phyloP scores from a whole-genome alignment of 2,888 invertebrate species.

The Oscheius onirici region DNA sequence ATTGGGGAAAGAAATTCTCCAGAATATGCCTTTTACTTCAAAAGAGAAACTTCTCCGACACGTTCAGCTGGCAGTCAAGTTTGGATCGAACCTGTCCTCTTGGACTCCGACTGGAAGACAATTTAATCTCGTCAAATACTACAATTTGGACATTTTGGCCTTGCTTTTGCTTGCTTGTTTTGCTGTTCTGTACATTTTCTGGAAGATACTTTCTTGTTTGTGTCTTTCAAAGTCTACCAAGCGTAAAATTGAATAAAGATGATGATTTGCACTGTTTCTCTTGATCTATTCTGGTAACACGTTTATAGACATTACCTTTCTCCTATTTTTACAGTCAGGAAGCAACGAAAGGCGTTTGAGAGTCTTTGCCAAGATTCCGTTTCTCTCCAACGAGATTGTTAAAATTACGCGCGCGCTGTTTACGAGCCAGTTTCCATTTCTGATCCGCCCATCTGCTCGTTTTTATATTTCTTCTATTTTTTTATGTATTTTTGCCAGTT shows the following conservation, averaged over 20 bases:
- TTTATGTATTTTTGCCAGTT: neutral
- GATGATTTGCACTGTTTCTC: neutral
- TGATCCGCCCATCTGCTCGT: neutral
- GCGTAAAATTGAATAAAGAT: neutral
- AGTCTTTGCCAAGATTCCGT: too few relatives aligned
- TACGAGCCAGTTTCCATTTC: neutral
- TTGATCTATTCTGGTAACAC: too few relatives aligned
- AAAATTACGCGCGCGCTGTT: too few relatives aligned
- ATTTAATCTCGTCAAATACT: conserved; percentile 11
- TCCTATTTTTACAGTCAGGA: too few relatives aligned
- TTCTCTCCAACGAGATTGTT: too few relatives aligned
- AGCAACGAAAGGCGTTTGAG: too few relatives aligned
- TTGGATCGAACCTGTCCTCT: conserved; percentile 5
- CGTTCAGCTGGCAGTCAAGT: conserved; percentile 18
- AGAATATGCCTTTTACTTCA: conserved; percentile 13
- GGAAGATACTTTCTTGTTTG: neutral
- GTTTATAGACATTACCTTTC: too few relatives aligned
- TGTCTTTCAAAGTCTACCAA: neutral
- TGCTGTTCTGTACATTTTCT: neutral
- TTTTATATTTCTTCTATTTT: neutral
- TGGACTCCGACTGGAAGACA: conserved; percentile 16
- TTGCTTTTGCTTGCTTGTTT: neutral
- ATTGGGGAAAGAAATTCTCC: conserved; percentile 1
- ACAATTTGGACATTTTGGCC: conserved; percentile 19
- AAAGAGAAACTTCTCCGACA: conserved; percentile 18